Percentiles rank a stretch among this genome's conserved stretches.
Evolutionary conservation across 2,888 invertebrate genomes (phyloP).

Genomic region (Aporophyla nigra): DNA sequence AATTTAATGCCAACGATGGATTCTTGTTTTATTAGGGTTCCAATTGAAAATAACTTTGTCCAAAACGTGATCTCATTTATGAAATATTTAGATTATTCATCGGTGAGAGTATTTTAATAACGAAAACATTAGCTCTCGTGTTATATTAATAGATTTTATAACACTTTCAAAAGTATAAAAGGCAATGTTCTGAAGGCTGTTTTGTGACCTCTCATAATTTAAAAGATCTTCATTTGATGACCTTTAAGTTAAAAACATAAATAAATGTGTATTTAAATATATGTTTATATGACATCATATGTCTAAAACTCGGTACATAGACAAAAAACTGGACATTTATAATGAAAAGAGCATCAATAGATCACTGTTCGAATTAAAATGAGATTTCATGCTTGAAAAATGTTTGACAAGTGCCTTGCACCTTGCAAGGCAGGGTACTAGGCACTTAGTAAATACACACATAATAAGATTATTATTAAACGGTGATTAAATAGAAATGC

Average conservation of each 20-base stretch:
- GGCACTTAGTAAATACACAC: neutral
- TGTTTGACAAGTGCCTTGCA: neutral
- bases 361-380: constrained; percentile 7
- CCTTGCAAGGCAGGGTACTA: too few relatives aligned
- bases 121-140: neutral
- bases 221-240: constrained; percentile 48
- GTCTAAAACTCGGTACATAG: constrained; percentile 21
- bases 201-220: constrained; percentile 55
- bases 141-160: neutral
- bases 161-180: constrained; percentile 26
- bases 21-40: constrained; percentile 67
- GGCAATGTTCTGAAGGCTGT: constrained; percentile 21
- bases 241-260: constrained; percentile 51
- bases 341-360: constrained; percentile 8
- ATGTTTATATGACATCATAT: constrained; percentile 59
- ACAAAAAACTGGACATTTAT: constrained; percentile 26
- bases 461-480: neutral
- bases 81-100: constrained; percentile 14
- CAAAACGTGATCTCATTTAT: constrained; percentile 39
- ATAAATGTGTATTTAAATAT: constrained; percentile 44
- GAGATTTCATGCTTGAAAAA: constrained; percentile 2
- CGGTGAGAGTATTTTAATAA: constrained; percentile 18
- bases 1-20: constrained; percentile 61
- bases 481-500: neutral
- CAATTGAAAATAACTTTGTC: constrained; percentile 39